Evolutionary conservation across 2,113 vertebrate species (phyloP), one percentile per base, ranked within the genome.

Genomic region (Nothoprocta pentlandii): DNA sequence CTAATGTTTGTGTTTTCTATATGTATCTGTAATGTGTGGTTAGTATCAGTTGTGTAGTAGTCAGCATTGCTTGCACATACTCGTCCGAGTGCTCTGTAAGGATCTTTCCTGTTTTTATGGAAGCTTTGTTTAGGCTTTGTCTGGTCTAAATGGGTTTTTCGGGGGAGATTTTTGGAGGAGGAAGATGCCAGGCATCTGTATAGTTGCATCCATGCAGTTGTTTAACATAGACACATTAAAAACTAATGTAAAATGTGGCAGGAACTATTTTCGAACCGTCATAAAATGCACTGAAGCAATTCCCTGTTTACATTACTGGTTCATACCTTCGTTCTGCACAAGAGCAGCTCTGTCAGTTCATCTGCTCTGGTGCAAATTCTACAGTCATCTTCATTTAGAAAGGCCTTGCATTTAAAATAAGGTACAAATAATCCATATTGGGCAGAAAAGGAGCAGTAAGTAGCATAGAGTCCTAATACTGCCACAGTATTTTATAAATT

Each of bases 251-350:
- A 63, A 92, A 83, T 1, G 1, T 76, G 61, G 20, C 75, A 85
- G 61, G n/a, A 80, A 51, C 54, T 69, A 14, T 80, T 90, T 92
- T 89, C 54, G 62, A 85, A 66, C 44, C 73, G 39, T 44, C 54
- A 62, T 69, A 59, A 53, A 78, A 83, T 7, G n/a, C 46, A 4
- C 20, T 73, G 81, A 88, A 93, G 58, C 7, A 85, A 62, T 86
- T 84, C 74, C 10, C 32, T 54, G 47, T 80, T 86, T 94, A 26
- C 23, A 14, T 79, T 42, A 9, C 47, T 66, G 30, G 28, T 83
- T 68, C 66, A 26, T 96, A 71, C 88, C 80, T 92, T 84, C 69
- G 26, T 85, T 64, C 64, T 94, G 59, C 59, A 68, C 32, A 54
- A 42, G 28, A 61, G 22, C 12, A 91, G 9, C 61, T 44, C 1